A percentile compares a stretch with the other conserved stretches of the same genome.
phyloP scores from a whole-genome alignment of 2,797 vertebrate species.

The Ibycter americanus region DNA sequence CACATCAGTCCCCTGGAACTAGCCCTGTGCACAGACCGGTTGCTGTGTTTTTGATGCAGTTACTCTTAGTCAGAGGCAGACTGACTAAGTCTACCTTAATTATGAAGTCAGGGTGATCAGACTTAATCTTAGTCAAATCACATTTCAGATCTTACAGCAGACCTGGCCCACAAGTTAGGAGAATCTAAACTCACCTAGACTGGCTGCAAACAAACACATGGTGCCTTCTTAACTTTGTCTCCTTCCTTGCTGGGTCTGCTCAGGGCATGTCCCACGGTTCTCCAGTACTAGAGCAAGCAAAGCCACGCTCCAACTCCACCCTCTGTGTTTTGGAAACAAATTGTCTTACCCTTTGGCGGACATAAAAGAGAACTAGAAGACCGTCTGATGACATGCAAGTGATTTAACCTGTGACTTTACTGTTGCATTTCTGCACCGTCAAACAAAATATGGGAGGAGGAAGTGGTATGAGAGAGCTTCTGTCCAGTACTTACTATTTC shows the following conservation, averaged over 20 bases:
- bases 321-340: background rate
- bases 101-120: background rate
- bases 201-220: background rate
- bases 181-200: background rate
- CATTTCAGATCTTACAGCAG: background rate
- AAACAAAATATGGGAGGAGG: background rate
- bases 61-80: background rate
- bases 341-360: background rate
- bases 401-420: background rate
- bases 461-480: background rate
- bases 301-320: background rate
- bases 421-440: background rate
- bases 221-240: background rate
- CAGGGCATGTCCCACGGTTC: background rate
- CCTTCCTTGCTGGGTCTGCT: background rate
- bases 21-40: background rate
- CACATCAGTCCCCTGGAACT: slow-evolving; percentile 12
- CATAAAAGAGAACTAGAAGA: background rate
- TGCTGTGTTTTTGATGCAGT: background rate
- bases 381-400: background rate
- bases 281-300: background rate
- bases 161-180: background rate
- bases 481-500: background rate
- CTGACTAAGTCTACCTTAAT: background rate
- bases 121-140: slow-evolving; percentile 34